Base-by-base conservation (phyloP, 2,888 invertebrate genomes). In the Plemyria rubiginata region DNA sequence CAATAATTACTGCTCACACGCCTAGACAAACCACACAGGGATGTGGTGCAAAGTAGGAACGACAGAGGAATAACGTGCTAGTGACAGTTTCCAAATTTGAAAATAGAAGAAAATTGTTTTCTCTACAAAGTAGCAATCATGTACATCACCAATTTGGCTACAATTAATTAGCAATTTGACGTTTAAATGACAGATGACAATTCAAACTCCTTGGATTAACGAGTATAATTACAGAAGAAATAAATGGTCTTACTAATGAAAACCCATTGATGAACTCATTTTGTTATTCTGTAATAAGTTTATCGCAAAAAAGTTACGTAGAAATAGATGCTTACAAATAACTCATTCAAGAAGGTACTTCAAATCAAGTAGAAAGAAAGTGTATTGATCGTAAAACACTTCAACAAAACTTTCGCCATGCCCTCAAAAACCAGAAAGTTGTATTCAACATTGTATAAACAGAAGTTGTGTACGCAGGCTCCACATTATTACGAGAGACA, bases 1-100 rank as follows among this genome's bases (percentile, higher is more conserved):
- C 63, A 70, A 80, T 85, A 85, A 87, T 86, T 85, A 84, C 78
- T 78, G 78, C 78, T 79, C 79, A 72, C 75, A 80, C 80, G 78
- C 76, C 73, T 79, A 81, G 82, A 84, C 82, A 79, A 84, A 85
- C 84, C 81, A 78, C 77, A 64, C 49, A 63, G 49, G 71, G 51
- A 68, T 51, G 49, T 62, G 73, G 72, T 62, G 46, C 59, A 73
- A 71, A 72, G 56, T 61, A 75, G 71, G 56, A 51, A 60, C 22
- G 49, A 49, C 0, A 56, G 64, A 64, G 64, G 59, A 51, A 52
- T 52, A 4, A 41, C 45, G 3, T 15, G 22, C 22, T 22, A 41
- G 9, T 57, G 53, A 62, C 36, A 57, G 41, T 16, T 32, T 16
- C 11, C 16, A 16, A 45, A 45, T 2, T 16, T 45, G 6, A 9